phyloP scores from a whole-genome alignment of 2,888 invertebrate species.

The Oscheius sp. region DNA sequence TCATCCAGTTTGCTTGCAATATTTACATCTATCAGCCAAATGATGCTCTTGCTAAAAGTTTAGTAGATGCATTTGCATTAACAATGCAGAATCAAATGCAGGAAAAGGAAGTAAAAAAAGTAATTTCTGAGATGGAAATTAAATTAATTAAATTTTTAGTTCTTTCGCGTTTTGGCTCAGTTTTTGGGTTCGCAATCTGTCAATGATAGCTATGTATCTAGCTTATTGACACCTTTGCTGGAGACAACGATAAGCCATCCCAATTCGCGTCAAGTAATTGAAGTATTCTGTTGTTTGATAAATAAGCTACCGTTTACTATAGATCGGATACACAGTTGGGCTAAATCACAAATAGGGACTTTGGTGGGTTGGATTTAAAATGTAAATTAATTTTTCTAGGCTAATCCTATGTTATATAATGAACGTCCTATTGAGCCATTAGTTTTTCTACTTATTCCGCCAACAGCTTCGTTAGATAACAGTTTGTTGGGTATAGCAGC shows the following conservation, averaged over 20 bases:
- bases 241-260: background rate
- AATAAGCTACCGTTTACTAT: conserved; percentile 34
- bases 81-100: background rate
- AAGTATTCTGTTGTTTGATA: conserved; percentile 46
- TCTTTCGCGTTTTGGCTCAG: background rate
- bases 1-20: conserved; percentile 29
- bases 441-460: conserved; percentile 17
- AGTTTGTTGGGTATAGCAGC: background rate
- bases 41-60: background rate
- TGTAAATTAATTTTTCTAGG: conserved; percentile 3
- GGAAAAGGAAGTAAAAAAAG: conserved; percentile 6
- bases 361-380: background rate
- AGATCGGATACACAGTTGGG: conserved; percentile 18
- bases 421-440: background rate
- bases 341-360: conserved; percentile 4
- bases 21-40: conserved; percentile 17
- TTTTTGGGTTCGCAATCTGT: conserved; percentile 15
- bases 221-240: conserved; percentile 3
- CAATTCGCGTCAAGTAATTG: conserved; percentile 8
- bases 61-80: conserved; percentile 13
- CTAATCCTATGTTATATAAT: background rate
- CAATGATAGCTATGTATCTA: background rate
- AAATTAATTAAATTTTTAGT: conserved; percentile 10
- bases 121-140: background rate
- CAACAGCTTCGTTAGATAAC: conserved; percentile 1